Conservation (phyloP, 2,113 vertebrate genomes). For the Etia nguti region DNA sequence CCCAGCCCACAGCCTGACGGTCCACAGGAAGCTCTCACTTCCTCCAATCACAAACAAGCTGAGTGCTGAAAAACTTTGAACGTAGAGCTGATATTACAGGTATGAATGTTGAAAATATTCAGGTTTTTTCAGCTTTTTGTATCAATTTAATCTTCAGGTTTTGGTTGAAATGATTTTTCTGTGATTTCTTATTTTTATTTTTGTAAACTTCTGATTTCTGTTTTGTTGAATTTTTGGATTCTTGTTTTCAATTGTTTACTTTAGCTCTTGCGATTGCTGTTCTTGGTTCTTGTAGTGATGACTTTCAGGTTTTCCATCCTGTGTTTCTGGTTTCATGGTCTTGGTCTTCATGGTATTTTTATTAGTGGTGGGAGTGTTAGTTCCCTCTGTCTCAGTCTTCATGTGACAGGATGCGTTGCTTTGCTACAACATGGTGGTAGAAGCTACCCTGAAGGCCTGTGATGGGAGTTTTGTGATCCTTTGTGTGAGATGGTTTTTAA, state of each 20-base stretch:
- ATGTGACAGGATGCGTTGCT: not conserved
- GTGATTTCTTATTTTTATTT: not conserved
- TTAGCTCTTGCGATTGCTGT: not conserved
- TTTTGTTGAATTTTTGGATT: not conserved
- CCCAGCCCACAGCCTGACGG: not conserved
- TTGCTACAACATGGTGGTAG: not conserved
- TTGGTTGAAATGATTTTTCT: not conserved
- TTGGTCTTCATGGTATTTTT: not conserved
- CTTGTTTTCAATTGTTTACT: not conserved
- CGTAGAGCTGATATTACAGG: not conserved
- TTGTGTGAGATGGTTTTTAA: not conserved
- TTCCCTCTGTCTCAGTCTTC: not conserved
- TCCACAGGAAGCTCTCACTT: not conserved
- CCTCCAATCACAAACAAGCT: not conserved
- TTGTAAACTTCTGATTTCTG: not conserved
- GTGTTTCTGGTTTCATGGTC: not conserved
- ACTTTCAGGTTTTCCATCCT: not conserved
- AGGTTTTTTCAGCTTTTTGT: not conserved
- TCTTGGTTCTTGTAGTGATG: not conserved
- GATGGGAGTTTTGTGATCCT: not conserved
- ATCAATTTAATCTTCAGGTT: not conserved
- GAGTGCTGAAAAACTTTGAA: not conserved
- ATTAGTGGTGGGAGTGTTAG: not conserved
- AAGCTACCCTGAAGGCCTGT: not conserved
- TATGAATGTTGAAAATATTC: not conserved